Conservation (phyloP, 2,113 vertebrate genomes). For the Phocoena phocoena region DNA sequence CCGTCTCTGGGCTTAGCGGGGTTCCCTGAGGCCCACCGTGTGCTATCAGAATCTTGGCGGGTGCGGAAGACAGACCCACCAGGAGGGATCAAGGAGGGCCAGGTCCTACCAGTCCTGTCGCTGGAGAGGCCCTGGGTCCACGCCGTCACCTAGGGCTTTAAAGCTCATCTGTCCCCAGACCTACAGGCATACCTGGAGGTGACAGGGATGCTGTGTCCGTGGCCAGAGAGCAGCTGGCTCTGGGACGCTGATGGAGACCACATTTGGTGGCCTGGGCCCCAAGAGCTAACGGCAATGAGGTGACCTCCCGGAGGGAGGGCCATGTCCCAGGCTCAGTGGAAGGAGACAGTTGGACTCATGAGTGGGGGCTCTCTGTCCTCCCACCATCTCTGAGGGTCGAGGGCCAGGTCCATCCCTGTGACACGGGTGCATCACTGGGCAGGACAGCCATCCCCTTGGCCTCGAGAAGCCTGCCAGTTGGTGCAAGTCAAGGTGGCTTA, state of each 20-base stretch:
- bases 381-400: neutral
- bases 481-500: neutral
- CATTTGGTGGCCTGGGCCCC: too few species aligned
- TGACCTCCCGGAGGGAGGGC: neutral
- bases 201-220: accelerated
- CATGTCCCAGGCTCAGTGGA: neutral
- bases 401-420: neutral
- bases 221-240: neutral
- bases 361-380: neutral
- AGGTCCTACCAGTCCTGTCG: accelerated
- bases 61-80: accelerated
- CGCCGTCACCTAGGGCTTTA: neutral
- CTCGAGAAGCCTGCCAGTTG: neutral
- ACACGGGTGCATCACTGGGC: accelerated
- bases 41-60: accelerated
- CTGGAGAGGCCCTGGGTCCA: accelerated
- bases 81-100: neutral
- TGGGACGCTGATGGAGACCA: neutral
- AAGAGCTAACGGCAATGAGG: accelerated
- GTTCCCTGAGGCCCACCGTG: accelerated
- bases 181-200: neutral
- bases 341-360: accelerated
- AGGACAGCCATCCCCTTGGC: too few species aligned
- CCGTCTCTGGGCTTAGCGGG: neutral
- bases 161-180: neutral